Base-by-base conservation (phyloP, 2,888 invertebrate genomes). In the Athalia cordata region DNA sequence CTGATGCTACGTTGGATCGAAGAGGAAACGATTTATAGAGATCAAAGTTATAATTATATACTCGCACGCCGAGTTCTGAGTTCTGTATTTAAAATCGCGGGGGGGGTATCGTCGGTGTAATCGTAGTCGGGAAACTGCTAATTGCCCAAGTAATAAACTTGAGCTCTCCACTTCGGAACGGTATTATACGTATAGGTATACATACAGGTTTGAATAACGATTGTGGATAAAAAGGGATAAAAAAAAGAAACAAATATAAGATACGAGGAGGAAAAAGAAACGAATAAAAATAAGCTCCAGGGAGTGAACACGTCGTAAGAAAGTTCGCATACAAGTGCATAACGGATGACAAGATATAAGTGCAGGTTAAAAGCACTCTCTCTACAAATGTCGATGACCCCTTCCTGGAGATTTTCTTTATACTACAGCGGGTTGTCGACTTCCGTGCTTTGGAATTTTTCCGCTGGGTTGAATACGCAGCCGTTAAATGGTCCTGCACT, bases 81-180 rank as follows among this genome's bases (percentile, higher is more conserved):
- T 72, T 72, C 59, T 7, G 13, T 47, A 59, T 72, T 59, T 4
- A 57, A 72, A 72, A 59, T 72, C 5, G 45, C 13, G 13, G 59
- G n/a, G 59, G n/a, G 13, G 59, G n/a, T 72, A 72, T 72, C 70
- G 70, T 57, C 45, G 45, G 13, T 45, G 52, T 72, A 59, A 72
- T 72, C 70, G 57, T 72, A 57, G 59, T 72, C 59, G 57, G 45
- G 57, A 45, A 15, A 59, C 59, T 59, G 15, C 13, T 72, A 72
- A 72, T 72, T 59, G 47, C 15, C 45, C 70, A 52, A 45, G 45
- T 5, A n/a, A 29, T 5, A 43, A 55, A 59, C 59, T 72, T 47
- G 6, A 13, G 59, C 59, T 72, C 59, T 47, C 4, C 52, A 59
- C 57, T 72, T 59, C 57, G 59, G 45, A 59, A 59, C 3, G 57